phyloP scores from a whole-genome alignment of 2,888 invertebrate genomes.

The Yponomeuta cagnagella region DNA sequence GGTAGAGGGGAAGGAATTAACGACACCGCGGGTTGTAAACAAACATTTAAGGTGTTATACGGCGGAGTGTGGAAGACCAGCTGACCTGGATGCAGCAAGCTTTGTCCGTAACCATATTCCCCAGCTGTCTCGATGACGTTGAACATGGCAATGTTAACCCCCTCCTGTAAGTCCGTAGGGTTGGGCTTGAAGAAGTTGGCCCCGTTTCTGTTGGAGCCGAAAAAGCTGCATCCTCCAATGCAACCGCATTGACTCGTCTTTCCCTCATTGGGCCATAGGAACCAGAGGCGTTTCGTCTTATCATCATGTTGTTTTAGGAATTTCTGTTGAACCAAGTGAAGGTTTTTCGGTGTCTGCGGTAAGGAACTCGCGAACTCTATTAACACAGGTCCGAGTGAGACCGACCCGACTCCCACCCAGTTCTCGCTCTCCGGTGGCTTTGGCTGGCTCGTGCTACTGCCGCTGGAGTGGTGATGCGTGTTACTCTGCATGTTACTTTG shows the following conservation, averaged over 20 bases:
- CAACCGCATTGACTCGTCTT: slow-evolving; percentile 92
- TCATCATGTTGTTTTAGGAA: slow-evolving; percentile 89
- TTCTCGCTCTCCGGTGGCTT: slow-evolving; percentile 72
- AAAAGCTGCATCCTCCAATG: slow-evolving; percentile 95
- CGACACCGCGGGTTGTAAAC: slow-evolving; percentile 79
- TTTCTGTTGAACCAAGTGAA: slow-evolving; percentile 88
- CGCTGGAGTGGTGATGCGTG: slow-evolving; percentile 71
- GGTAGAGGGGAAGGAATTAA: slow-evolving; percentile 64
- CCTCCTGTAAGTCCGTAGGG: slow-evolving; percentile 86
- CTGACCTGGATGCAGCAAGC: slow-evolving; percentile 89
- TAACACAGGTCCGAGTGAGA: slow-evolving; percentile 91
- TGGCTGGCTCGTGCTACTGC: slow-evolving; percentile 59
- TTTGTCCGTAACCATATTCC: slow-evolving; percentile 96
- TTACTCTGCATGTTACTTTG: slow-evolving; percentile 78
- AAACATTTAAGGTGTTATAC: slow-evolving; percentile 86
- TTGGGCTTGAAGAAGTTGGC: slow-evolving; percentile 91
- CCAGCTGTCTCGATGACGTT: slow-evolving; percentile 82
- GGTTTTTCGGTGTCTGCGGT: slow-evolving; percentile 84
- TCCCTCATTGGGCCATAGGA: slow-evolving; percentile 89
- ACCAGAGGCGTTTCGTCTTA: slow-evolving; percentile 91
- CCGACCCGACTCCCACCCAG: slow-evolving; percentile 95
- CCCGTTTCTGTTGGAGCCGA: slow-evolving; percentile 94
- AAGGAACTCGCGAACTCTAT: slow-evolving; percentile 92
- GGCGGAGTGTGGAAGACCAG: slow-evolving; percentile 94
- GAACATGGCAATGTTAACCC: slow-evolving; percentile 87